Conservation (phyloP, 2,797 vertebrate genomes). For the Myiothlypis chrysogaster region DNA sequence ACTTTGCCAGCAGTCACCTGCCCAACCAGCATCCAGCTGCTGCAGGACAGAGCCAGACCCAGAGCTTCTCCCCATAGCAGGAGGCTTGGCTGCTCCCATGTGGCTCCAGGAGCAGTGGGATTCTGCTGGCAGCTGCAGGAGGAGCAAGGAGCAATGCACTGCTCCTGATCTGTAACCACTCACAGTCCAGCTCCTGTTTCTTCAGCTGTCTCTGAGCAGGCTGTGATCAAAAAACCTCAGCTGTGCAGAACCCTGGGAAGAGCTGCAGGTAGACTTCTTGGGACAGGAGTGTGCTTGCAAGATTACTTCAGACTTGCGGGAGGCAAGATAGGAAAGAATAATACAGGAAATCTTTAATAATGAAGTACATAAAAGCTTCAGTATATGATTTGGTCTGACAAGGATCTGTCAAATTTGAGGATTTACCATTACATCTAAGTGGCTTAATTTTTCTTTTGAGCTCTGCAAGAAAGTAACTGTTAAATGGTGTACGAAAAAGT, state of each 20-base stretch:
- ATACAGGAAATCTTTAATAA: neutral
- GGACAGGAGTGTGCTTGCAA: neutral
- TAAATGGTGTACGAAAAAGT: neutral
- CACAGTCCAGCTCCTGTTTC: neutral
- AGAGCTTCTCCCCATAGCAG: neutral
- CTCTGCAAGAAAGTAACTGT: neutral
- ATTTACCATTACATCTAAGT: neutral
- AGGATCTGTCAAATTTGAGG: neutral
- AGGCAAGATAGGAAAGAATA: neutral
- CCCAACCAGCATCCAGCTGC: neutral
- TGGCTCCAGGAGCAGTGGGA: neutral
- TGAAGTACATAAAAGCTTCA: neutral
- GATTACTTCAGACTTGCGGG: neutral
- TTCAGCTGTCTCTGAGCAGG: neutral
- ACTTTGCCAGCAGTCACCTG: neutral
- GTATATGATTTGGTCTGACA: neutral
- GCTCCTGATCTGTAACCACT: neutral
- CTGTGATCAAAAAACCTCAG: neutral
- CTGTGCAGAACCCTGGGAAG: neutral
- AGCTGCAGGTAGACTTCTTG: neutral
- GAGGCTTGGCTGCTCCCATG: accelerated
- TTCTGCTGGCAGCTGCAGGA: neutral
- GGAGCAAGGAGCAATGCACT: too few relatives aligned
- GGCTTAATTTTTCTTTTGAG: neutral
- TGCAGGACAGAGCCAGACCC: neutral